Evolutionary conservation across 2,113 vertebrate species (phyloP).

Genomic region (Nycticorax nycticorax): DNA sequence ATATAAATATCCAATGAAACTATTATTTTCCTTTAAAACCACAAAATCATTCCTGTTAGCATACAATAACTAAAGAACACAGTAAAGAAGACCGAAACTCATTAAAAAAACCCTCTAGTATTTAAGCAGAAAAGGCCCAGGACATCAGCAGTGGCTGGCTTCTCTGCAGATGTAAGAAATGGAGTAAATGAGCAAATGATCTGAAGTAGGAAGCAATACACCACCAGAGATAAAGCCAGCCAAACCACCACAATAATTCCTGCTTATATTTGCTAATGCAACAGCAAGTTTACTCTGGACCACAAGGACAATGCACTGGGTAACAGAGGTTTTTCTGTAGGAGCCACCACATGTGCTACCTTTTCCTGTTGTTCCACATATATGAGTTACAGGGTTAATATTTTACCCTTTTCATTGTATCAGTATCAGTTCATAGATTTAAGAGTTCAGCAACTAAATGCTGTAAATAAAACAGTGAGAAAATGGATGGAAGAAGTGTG

Average conservation of each 20-base stretch:
- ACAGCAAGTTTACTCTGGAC: not conserved
- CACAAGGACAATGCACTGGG: not conserved
- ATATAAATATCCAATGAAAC: not conserved
- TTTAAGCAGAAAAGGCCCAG: not conserved
- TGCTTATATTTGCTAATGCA: not conserved
- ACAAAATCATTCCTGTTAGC: not conserved
- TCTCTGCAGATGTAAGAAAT: not conserved
- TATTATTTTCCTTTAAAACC: not conserved
- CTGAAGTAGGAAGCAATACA: not conserved
- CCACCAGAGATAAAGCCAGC: not conserved
- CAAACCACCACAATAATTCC: not conserved
- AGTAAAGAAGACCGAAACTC: not conserved
- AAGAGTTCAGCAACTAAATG: not conserved
- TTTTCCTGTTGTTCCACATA: not conserved
- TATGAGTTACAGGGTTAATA: not conserved
- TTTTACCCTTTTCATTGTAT: not conserved
- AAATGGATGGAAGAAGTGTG: not conserved
- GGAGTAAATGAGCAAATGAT: not conserved
- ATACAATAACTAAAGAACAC: not conserved
- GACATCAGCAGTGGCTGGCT: not conserved
- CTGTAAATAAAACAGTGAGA: not conserved
- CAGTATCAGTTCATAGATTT: not conserved
- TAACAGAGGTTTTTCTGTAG: not conserved
- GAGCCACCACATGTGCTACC: not conserved
- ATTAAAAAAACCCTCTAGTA: accelerated